phyloP scores from a whole-genome alignment of 1,140 invertebrate genomes.

The Oncopodura yosiiana region DNA sequence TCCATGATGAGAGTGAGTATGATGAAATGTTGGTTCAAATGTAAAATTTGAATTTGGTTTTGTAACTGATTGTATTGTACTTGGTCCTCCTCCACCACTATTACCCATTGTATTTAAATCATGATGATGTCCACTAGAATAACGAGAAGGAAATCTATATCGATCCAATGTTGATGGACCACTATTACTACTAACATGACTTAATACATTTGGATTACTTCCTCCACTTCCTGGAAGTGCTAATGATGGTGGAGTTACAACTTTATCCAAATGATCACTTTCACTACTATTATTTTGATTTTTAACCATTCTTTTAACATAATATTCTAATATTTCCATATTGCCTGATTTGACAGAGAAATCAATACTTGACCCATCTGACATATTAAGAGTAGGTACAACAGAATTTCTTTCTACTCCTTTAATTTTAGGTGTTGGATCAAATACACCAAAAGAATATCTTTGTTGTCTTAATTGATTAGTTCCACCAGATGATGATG shows the following conservation, averaged over 20 bases:
- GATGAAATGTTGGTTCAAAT: constrained; percentile 30
- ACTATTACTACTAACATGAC: neutral
- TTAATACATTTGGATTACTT: constrained; percentile 22
- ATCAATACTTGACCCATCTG: constrained; percentile 49
- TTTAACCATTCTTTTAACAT: constrained; percentile 35
- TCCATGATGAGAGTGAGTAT: constrained; percentile 24
- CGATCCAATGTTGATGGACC: constrained; percentile 15
- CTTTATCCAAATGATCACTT: constrained; percentile 35
- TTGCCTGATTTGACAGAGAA: constrained; percentile 50
- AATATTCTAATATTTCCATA: constrained; percentile 43
- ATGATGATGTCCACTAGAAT: constrained; percentile 19
- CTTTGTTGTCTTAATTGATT: constrained; percentile 11
- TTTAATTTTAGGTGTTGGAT: constrained; percentile 22
- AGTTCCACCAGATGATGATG: too few species aligned
- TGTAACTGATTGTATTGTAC: neutral
- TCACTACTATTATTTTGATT: constrained; percentile 35
- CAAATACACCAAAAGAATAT: constrained; percentile 34
- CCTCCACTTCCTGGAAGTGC: constrained; percentile 13
- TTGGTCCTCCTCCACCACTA: constrained; percentile 5
- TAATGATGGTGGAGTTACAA: constrained; percentile 29
- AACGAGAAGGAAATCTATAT: constrained; percentile 9
- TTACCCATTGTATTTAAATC: neutral
- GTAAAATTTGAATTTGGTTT: constrained; percentile 11
- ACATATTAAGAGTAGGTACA: constrained; percentile 31
- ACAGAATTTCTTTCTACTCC: constrained; percentile 32